Base-by-base conservation (phyloP, 1,140 invertebrate genomes). In the Streblospio benedicti region DNA sequence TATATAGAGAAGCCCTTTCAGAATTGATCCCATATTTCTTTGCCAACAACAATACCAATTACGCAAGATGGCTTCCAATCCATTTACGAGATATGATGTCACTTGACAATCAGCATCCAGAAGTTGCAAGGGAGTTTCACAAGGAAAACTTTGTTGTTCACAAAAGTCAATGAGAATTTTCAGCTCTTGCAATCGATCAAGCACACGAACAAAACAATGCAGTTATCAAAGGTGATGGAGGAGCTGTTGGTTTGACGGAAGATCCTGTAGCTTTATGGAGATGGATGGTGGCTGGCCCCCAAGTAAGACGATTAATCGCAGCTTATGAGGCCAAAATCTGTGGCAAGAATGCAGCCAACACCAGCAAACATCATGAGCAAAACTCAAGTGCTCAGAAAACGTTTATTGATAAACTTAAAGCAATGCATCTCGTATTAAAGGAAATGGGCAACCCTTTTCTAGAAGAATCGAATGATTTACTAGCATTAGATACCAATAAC, bases 171-270 rank as follows among this genome's bases (percentile, higher is more conserved):
- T 55, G 51, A 20, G 5, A 27, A 18, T 65, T 66, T 58, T 66
- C 64, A 31, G 52, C 52, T 2, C 58, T 65, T 18, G 41, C 65
- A 14, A 51, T 66, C 14, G 60, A 66, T 51, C 65, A 67, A 52
- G 59, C 60, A 28, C 60, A 67, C 43, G 64, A 66, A 38, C 65
- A 66, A 38, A 58, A 63, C 31, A 27, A 51, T 51, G 49, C 2
- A n/a, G 23, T 2, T 27, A 28, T 51, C 20, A 51, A 51, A n/a
- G n/a, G n/a, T n/a, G n/a, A n/a, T n/a, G n/a, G n/a, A n/a, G n/a
- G n/a, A n/a, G n/a, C n/a, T n/a, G n/a, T n/a, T n/a, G n/a, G n/a
- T n/a, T n/a, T n/a, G n/a, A n/a, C n/a, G n/a, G n/a, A n/a, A n/a
- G n/a, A n/a, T n/a, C n/a, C n/a, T n/a, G n/a, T n/a, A 5, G 30